Base-by-base conservation (phyloP, 2,797 vertebrate species). In the Somateria mollissima region DNA sequence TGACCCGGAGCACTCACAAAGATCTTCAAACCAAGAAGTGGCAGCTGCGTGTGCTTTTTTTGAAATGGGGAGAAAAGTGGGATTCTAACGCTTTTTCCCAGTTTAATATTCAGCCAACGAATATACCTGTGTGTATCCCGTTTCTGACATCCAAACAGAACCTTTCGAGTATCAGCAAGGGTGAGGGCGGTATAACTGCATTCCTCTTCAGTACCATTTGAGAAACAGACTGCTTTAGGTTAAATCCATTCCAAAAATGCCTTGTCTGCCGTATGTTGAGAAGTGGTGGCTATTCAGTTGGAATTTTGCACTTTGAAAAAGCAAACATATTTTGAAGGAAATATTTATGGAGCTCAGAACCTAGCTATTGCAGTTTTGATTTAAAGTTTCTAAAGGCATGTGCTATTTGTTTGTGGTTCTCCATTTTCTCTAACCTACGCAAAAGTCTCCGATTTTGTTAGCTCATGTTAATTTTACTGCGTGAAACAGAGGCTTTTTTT, bases 221-320 rank as follows among this genome's bases (percentile, higher is more conserved):
- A 54, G 47, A 61, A 76, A 54, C 67, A 20, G 61, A 69, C 77
- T 92, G 49, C 85, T 89, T 92, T 87, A 79, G 81, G 69, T 85
- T 75, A 28, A 43, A 56, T 49, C 77, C 86, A n/a, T 90, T 94
- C 91, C 91, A 72, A 32, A 82, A 93, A 94, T 87, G 87, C 92
- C 70, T 81, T 91, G 93, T 84, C 78, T 95, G 94, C 83, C 41
- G 0, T 92, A 2, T 28, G 49, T 84, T 54, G 87, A 36, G 92
- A 76, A 91, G 95, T 93, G 89, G 67, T 87, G 88, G 87, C 61
- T 89, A 60, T 97, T 95, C 36, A 56, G 69, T 96, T 97, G 76
- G 89, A 95, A 80, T 97, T 97, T 97, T 97, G 97, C 97, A 98
- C 97, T 98, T 98, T 97, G 94, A 79, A 97, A 92, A 93, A 79